Evolutionary conservation across 1,140 invertebrate genomes (phyloP).

Genomic region (Stenopsyche tienmushanensis): DNA sequence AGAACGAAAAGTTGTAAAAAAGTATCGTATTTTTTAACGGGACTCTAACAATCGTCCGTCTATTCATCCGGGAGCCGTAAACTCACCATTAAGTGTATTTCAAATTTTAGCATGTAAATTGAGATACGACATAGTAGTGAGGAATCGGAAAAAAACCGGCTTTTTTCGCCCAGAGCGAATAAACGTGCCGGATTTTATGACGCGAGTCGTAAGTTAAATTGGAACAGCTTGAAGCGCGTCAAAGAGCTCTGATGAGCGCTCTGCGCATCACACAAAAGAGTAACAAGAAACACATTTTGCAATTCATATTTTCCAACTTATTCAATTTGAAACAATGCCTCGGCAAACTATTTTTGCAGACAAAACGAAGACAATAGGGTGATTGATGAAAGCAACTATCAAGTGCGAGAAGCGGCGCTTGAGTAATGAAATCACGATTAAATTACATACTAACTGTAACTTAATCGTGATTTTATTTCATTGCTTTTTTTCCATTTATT

Average conservation of each 20-base stretch:
- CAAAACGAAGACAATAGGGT: too few relatives aligned
- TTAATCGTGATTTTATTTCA: too few relatives aligned
- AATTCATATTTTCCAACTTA: too few relatives aligned
- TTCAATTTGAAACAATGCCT: too few relatives aligned
- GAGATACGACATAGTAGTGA: conserved; percentile 25
- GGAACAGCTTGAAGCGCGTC: not conserved
- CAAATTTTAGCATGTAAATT: conserved; percentile 39
- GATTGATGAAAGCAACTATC: too few relatives aligned
- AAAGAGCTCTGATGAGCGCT: not conserved
- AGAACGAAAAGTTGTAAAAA: conserved; percentile 36
- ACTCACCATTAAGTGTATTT: conserved; percentile 36
- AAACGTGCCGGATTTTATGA: conserved; percentile 29
- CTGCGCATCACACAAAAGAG: not conserved
- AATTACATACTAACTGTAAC: too few relatives aligned
- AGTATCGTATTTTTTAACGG: conserved; percentile 36
- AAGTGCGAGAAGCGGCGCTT: too few relatives aligned
- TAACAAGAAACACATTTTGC: too few relatives aligned
- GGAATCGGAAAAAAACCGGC: not conserved
- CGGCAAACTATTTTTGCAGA: not conserved
- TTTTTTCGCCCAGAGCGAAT: not conserved
- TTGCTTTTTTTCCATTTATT: too few relatives aligned
- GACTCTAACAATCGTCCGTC: conserved; percentile 30
- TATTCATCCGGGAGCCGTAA: conserved; percentile 35
- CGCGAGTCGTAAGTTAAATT: conserved; percentile 36
- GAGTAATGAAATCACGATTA: too few relatives aligned